These are phyloP conservation scores for Carcina quercana DNA, from an alignment of 2,888 invertebrate species.

Conservation along the genomic window DNA sequence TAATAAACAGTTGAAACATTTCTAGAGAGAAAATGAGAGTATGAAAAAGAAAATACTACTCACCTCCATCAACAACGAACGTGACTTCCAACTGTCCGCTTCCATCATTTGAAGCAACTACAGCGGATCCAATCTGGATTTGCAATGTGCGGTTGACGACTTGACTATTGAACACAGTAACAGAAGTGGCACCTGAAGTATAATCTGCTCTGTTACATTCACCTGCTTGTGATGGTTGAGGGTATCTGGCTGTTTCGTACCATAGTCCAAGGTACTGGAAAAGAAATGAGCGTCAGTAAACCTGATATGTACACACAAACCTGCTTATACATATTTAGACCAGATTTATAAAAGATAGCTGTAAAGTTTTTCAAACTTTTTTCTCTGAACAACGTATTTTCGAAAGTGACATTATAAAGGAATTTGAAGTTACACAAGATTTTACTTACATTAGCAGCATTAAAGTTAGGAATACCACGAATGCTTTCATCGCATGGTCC, in stretches of 20 bases:
- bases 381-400: background rate
- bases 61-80: constrained; percentile 69
- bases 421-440: background rate
- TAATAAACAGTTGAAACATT: too few species aligned
- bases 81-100: constrained; percentile 69
- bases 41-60: constrained; percentile 15
- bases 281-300: constrained; percentile 5
- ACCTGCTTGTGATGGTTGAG: constrained; percentile 73
- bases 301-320: background rate
- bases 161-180: constrained; percentile 34
- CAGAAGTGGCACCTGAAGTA: constrained; percentile 25
- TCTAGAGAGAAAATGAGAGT: background rate
- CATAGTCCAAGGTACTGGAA: constrained; percentile 63
- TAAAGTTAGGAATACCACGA: constrained; percentile 35
- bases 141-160: constrained; percentile 53
- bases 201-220: constrained; percentile 77
- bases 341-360: background rate
- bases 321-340: background rate
- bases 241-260: constrained; percentile 78
- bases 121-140: constrained; percentile 65
- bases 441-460: constrained; percentile 34
- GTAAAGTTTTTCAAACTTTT: background rate
- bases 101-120: constrained; percentile 49
- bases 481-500: constrained; percentile 43
- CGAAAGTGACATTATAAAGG: too few species aligned